phyloP scores from a whole-genome alignment of 2,888 invertebrate genomes.

The Caprella mutica region DNA sequence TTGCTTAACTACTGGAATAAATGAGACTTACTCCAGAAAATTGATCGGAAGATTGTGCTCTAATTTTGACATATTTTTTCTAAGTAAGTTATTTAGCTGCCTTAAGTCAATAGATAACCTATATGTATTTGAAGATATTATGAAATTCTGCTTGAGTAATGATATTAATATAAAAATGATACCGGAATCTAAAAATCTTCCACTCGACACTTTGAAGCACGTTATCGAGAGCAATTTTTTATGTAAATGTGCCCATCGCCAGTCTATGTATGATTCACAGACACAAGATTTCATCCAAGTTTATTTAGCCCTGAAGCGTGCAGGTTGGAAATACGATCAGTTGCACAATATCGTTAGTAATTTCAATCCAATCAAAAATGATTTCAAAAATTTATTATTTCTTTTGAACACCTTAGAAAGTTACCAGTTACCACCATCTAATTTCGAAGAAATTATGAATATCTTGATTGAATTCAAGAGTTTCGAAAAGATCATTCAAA shows the following conservation, averaged over 20 bases:
- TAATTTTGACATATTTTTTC: not conserved
- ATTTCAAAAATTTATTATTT: not conserved
- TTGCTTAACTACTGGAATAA: not conserved
- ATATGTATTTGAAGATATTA: not conserved
- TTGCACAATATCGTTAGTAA: not conserved
- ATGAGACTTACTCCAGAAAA: not conserved
- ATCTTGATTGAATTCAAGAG: not conserved
- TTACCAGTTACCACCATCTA: not conserved
- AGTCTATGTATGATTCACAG: not conserved
- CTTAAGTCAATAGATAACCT: not conserved
- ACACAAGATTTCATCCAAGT: not conserved
- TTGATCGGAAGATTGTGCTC: not conserved
- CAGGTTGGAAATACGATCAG: not conserved
- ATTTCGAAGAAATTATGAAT: not conserved
- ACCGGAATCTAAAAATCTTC: not conserved
- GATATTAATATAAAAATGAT: not conserved
- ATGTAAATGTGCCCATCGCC: not conserved
- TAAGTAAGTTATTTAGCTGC: not conserved
- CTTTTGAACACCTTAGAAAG: not conserved
- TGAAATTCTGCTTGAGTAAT: not conserved
- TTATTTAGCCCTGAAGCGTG: not conserved
- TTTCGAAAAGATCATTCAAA: not conserved
- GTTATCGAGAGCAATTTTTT: not conserved
- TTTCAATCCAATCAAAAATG: not conserved
- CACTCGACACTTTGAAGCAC: not conserved